phyloP scores from a whole-genome alignment of 1,140 invertebrate genomes.

The Drosophila tristis region DNA sequence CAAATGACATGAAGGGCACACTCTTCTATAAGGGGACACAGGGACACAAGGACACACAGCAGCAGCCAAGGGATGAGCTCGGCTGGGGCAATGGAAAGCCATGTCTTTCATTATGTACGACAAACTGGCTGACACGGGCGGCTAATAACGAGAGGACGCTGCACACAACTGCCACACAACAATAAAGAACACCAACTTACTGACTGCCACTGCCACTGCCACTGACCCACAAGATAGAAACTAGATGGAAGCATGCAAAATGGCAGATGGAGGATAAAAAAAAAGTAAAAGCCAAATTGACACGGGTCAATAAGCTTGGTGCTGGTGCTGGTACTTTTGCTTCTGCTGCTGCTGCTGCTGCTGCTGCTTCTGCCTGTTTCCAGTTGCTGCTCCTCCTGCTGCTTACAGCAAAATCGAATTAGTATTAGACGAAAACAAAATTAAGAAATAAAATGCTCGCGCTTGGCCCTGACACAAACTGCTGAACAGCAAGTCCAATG shows the following conservation, averaged over 20 bases:
- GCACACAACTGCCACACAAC: slow-evolving; percentile 32
- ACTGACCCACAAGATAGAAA: slow-evolving; percentile 31
- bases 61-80: neutral
- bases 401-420: slow-evolving; percentile 76
- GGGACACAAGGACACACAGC: slow-evolving; percentile 28
- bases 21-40: slow-evolving; percentile 12
- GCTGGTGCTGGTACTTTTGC: slow-evolving; percentile 1
- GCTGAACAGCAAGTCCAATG: slow-evolving; percentile 10
- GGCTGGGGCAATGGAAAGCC: slow-evolving; percentile 54
- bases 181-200: slow-evolving; percentile 51
- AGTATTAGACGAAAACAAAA: slow-evolving; percentile 77
- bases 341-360: neutral
- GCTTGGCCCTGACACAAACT: slow-evolving; percentile 49
- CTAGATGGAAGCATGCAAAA: neutral
- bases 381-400: neutral
- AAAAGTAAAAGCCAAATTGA: slow-evolving; percentile 58
- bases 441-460: slow-evolving; percentile 74
- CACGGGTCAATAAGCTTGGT: slow-evolving; percentile 65
- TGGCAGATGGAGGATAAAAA: neutral
- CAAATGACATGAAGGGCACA: slow-evolving; percentile 70
- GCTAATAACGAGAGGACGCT: slow-evolving; percentile 65
- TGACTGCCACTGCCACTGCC: slow-evolving; percentile 18
- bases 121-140: slow-evolving; percentile 76
- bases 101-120: slow-evolving; percentile 82
- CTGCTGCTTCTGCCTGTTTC: neutral